phyloP scores from a whole-genome alignment of 2,797 vertebrate genomes.

The Crypturellus tataupa region DNA sequence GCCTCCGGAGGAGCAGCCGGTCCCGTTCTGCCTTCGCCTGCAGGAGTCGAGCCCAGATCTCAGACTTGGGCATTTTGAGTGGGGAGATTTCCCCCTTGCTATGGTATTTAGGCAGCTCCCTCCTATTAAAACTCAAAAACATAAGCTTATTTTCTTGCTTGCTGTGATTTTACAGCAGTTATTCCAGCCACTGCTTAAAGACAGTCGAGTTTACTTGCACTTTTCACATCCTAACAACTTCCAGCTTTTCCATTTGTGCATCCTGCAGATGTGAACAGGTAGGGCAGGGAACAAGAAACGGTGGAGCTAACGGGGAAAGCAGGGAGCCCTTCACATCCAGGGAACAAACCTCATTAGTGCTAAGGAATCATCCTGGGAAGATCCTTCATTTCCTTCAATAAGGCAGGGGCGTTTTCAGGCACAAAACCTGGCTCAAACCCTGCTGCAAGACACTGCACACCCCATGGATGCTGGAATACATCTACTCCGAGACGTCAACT shows the following conservation, averaged over 20 bases:
- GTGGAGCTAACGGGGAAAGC: not conserved
- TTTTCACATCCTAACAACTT: no score
- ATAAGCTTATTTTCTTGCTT: no score
- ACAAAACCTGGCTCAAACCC: not conserved
- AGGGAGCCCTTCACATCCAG: not conserved
- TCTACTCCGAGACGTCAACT: not conserved
- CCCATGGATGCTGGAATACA: rapidly evolving
- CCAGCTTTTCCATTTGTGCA: not conserved
- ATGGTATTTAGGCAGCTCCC: no score
- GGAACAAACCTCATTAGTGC: not conserved
- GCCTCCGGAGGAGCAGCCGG: no score
- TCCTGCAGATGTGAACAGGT: not conserved
- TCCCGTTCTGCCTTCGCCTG: no score
- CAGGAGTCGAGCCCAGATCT: no score
- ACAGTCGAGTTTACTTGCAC: not conserved
- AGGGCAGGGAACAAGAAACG: not conserved
- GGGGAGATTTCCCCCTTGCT: no score
- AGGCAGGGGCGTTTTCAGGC: rapidly evolving
- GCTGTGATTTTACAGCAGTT: no score
- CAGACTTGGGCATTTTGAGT: no score
- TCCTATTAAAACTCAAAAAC: no score
- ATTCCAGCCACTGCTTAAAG: not conserved
- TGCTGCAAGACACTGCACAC: rapidly evolving
- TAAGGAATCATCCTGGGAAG: not conserved
- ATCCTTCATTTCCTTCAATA: not conserved